phyloP scores from a whole-genome alignment of 2,113 vertebrate species.

The Cairina moschata region DNA sequence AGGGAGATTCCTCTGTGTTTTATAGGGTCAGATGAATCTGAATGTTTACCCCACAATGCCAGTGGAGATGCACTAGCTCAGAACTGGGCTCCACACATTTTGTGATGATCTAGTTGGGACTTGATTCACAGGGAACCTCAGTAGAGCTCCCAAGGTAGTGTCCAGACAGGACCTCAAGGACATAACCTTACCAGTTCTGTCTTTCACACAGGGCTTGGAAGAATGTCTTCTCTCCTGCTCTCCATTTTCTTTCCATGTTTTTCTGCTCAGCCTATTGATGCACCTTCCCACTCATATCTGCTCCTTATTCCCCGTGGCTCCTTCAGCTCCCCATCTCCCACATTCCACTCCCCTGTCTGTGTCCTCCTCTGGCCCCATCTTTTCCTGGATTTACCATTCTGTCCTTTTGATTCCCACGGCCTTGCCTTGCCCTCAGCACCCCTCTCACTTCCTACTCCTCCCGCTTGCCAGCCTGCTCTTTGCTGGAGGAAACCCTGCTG shows the following conservation, averaged over 20 bases:
- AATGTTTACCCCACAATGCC: neutral
- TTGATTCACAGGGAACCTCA: neutral
- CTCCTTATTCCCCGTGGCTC: neutral
- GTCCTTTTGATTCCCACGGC: slow-evolving; percentile 18
- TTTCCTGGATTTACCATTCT: neutral
- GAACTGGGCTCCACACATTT: neutral
- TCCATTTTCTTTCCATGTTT: neutral
- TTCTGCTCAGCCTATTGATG: neutral
- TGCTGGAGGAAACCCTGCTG: neutral
- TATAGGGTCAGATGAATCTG: neutral
- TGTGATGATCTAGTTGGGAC: neutral
- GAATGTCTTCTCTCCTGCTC: neutral
- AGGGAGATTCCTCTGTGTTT: neutral
- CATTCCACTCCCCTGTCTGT: neutral
- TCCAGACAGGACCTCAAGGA: neutral
- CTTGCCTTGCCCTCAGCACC: neutral
- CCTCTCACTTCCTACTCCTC: slow-evolving; percentile 23
- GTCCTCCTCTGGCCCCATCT: neutral
- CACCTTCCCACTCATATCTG: neutral
- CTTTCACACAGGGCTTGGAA: neutral
- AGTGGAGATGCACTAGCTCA: neutral
- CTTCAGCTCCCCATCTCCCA: neutral
- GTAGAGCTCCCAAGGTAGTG: neutral
- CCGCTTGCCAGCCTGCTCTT: neutral
- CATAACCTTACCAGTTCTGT: neutral